These are phyloP conservation scores for Pandemis cinnamomeana DNA, from an alignment of 2,888 invertebrate genomes.

Conservation along the genomic window DNA sequence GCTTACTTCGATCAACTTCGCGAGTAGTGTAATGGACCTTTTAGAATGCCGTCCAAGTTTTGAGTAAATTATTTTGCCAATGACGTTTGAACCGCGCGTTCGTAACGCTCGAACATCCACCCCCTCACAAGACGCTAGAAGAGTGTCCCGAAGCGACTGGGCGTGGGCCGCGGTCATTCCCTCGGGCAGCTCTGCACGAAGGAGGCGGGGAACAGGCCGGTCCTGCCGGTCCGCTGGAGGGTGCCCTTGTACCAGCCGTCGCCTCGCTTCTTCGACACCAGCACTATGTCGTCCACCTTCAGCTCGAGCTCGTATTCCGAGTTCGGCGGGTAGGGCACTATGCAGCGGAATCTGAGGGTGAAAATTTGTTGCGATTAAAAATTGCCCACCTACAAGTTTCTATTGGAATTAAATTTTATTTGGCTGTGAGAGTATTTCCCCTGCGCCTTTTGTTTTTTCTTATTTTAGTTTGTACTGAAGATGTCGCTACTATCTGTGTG, in stretches of 20 bases:
- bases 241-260: conserved; percentile 99
- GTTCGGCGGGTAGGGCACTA: conserved; percentile 97
- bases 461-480: too few species aligned
- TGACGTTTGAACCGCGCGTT: too few species aligned
- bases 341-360: conserved; percentile 90
- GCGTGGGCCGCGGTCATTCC: conserved; percentile 59
- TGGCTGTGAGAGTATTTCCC: too few species aligned
- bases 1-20: too few species aligned
- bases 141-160: conserved; percentile 30
- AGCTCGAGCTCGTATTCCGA: conserved; percentile 96
- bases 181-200: conserved; percentile 90
- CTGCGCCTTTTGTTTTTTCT: too few species aligned
- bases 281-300: conserved; percentile 95
- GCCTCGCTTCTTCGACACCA: conserved; percentile 95
- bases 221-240: conserved; percentile 94
- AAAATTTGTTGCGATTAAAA: not conserved
- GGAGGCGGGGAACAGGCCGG: conserved; percentile 97
- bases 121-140: conserved; percentile 18
- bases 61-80: too few species aligned
- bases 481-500: too few species aligned
- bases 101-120: too few species aligned
- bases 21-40: too few species aligned
- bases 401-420: too few species aligned
- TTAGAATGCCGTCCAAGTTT: too few species aligned
- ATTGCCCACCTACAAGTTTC: not conserved